Evolutionary conservation across 1,140 invertebrate species (phyloP).

Genomic region (Anoplolepis gracilipes): DNA sequence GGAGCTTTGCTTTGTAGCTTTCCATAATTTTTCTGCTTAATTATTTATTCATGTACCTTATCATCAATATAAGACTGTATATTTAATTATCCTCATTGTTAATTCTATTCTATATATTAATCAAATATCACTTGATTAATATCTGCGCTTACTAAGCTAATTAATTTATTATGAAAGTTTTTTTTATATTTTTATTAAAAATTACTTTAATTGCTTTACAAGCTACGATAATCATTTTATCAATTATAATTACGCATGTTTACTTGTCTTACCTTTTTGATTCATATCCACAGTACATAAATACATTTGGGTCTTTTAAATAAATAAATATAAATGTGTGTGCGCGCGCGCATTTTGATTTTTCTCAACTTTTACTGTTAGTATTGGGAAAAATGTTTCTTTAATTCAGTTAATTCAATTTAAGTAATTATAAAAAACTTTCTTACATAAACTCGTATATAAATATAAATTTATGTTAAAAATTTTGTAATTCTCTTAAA

Average conservation of each 20-base stretch:
- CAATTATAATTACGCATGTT: slow-evolving; percentile 44
- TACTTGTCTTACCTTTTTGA: slow-evolving; percentile 43
- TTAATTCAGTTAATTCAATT: too few relatives aligned
- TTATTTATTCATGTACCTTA: background rate
- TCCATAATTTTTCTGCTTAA: slow-evolving; percentile 53
- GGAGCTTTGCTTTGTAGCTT: slow-evolving; percentile 48
- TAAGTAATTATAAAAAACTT: background rate
- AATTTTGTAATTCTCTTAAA: background rate
- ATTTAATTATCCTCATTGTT: slow-evolving; percentile 51
- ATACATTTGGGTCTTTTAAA: slow-evolving; percentile 77
- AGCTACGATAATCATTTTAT: slow-evolving; percentile 13
- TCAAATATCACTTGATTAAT: background rate
- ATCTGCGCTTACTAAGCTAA: background rate
- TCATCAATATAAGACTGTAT: slow-evolving; percentile 22
- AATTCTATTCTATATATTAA: background rate
- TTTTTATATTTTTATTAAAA: slow-evolving; percentile 2
- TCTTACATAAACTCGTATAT: background rate
- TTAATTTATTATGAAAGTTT: slow-evolving; percentile 20
- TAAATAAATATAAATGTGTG: background rate
- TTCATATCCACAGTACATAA: slow-evolving; percentile 70
- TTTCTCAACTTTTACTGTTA: background rate
- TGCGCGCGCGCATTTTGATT: background rate
- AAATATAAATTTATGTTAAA: background rate
- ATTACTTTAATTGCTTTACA: slow-evolving; percentile 20
- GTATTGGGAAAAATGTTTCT: background rate